phyloP scores from a whole-genome alignment of 2,888 invertebrate species.

The Xanthostigma xanthostigma region DNA sequence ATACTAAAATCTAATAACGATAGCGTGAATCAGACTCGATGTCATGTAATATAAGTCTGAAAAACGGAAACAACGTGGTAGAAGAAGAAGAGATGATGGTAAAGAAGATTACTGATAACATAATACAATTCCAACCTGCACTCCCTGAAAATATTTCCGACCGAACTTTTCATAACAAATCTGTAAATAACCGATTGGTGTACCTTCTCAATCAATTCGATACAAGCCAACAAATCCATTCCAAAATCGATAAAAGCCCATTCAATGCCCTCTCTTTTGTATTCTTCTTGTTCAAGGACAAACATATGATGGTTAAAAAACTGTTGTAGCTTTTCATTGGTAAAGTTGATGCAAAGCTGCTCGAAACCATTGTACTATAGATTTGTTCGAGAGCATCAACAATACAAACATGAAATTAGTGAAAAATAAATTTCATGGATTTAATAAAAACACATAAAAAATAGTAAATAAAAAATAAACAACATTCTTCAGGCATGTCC shows the following conservation, averaged over 20 bases:
- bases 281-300: conserved; percentile 86
- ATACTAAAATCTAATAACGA: no score
- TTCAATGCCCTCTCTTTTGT: conserved; percentile 78
- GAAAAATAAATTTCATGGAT: background rate
- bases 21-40: no score
- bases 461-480: background rate
- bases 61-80: no score
- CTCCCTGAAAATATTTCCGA: no score
- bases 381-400: background rate
- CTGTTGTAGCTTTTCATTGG: conserved; percentile 86
- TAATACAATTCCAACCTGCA: no score
- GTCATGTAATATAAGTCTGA: no score
- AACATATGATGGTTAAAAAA: conserved; percentile 95
- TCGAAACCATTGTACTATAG: conserved; percentile 76
- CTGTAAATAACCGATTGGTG: conserved; percentile 13
- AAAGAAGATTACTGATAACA: no score
- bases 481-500: no score
- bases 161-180: no score
- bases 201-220: conserved; percentile 68
- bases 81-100: no score
- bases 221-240: conserved; percentile 75
- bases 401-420: background rate
- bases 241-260: conserved; percentile 91
- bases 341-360: conserved; percentile 89
- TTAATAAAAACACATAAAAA: background rate